Evolutionary conservation across 1,140 invertebrate species (phyloP).

Genomic region (Sinonovacula constricta): DNA sequence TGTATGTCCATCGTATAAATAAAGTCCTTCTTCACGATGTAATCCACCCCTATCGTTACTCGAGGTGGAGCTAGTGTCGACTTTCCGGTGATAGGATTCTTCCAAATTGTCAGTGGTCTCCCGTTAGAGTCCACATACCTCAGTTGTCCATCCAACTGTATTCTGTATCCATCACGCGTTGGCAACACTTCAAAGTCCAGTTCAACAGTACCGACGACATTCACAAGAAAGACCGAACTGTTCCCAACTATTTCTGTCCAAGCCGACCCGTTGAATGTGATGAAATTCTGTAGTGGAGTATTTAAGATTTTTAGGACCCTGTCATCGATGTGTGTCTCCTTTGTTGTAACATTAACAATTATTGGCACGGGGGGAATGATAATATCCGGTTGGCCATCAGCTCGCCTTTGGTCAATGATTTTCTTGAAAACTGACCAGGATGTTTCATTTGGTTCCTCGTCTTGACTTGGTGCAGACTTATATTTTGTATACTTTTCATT

Average conservation of each 20-base stretch:
- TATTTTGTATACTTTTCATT: slow-evolving; percentile 44
- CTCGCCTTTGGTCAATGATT: slow-evolving; percentile 51
- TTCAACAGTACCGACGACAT: slow-evolving; percentile 30
- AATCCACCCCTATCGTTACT: background rate
- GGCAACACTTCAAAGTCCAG: slow-evolving; percentile 10
- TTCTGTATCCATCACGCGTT: background rate
- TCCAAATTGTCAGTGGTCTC: slow-evolving; percentile 4
- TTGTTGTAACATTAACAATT: background rate
- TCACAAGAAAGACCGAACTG: slow-evolving; percentile 31
- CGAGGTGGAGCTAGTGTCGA: background rate
- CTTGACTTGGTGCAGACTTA: slow-evolving; percentile 37
- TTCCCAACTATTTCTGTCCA: slow-evolving; percentile 54
- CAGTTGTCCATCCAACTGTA: slow-evolving; percentile 13
- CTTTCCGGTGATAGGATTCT: slow-evolving; percentile 40
- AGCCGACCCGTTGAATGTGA: slow-evolving; percentile 45
- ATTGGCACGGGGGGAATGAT: slow-evolving; percentile 53
- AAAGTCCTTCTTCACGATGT: slow-evolving; percentile 29
- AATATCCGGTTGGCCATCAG: slow-evolving; percentile 46
- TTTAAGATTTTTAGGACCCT: slow-evolving; percentile 37
- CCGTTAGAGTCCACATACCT: background rate
- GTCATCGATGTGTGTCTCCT: slow-evolving; percentile 33
- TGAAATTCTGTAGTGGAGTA: background rate
- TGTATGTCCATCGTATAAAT: slow-evolving; percentile 43
- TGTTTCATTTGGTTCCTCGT: slow-evolving; percentile 55
- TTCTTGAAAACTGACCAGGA: slow-evolving; percentile 57